These are phyloP conservation scores for Timema cristinae DNA, from an alignment of 2,888 invertebrate species.

Conservation along the genomic window DNA sequence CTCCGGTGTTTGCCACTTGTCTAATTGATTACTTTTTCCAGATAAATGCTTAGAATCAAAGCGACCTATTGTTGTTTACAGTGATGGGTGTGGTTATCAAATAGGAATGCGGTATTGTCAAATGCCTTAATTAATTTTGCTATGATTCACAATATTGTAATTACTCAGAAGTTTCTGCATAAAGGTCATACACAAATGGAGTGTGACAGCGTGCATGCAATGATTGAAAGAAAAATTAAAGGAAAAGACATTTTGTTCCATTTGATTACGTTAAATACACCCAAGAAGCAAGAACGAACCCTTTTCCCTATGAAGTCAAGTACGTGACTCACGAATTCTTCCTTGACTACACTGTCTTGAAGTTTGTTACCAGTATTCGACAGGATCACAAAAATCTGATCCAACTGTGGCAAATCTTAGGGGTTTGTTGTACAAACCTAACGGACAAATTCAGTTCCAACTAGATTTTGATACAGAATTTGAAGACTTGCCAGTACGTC, in stretches of 20 bases:
- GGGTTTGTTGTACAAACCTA: neutral
- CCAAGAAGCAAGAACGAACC: no score
- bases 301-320: neutral
- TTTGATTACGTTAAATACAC: no score
- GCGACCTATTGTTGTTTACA: neutral
- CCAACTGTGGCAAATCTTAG: neutral
- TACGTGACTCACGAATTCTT: neutral
- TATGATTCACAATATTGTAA: no score
- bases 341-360: neutral
- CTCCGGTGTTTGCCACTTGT: conserved; percentile 5
- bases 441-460: neutral
- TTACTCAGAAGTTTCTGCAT: no score
- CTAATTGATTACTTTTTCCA: neutral
- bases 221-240: no score
- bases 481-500: no score
- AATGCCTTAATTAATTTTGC: no score
- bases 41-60: neutral
- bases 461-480: conserved; percentile 1
- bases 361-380: conserved; percentile 1
- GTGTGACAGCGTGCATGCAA: no score
- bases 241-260: no score
- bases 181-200: no score
- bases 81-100: conserved; percentile 3
- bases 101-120: neutral
- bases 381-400: neutral